Evolutionary conservation across 2,888 invertebrate genomes (phyloP), one percentile per base, ranked within the genome.

Genomic region (Papilio protenor): DNA sequence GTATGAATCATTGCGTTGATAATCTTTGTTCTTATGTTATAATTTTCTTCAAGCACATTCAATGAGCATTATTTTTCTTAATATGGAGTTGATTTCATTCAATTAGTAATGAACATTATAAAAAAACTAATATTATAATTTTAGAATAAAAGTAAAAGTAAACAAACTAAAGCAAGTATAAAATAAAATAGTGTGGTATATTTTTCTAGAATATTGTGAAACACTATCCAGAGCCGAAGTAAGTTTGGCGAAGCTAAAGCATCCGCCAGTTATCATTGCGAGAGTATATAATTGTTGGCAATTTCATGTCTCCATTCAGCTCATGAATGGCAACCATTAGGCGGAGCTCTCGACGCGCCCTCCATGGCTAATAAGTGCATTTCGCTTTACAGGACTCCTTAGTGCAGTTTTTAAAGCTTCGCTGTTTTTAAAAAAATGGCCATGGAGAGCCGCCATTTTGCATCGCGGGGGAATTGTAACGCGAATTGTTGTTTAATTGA

Each of bases 201-300:
- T 52, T 52, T 69, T 70, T 78, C 75, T 47, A 69, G n/a, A 73
- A 78, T 78, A 73, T 69, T 57, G 57, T 45, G 76, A 49, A 69
- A 45, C 69, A 21, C 66, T 76, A 76, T 76, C 75, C 59, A 73
- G 27, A 69, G 73, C 73, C 86, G 84, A 85, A 86, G 86, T 85
- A 85, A 90, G 90, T 91, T 92, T 92, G 88, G 86, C 87, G 88
- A 86, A 86, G 87, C 83, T 81, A 84, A 84, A 89, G 87, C 90
- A 92, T 93, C 93, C 88, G 87, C 88, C 90, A 85, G 94, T 94
- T 94, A 94, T 94, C 94, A 94, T 94, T 94, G 90, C 89, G 86
- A 88, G 91, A 94, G 94, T 91, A 91, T 92, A 92, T 94, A 94
- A 94, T 94, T 94, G 94, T 93, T 92, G 92, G 94, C 91, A 94